Evolutionary conservation across 2,888 invertebrate genomes (phyloP).

Genomic region (Portevinia maculata): DNA sequence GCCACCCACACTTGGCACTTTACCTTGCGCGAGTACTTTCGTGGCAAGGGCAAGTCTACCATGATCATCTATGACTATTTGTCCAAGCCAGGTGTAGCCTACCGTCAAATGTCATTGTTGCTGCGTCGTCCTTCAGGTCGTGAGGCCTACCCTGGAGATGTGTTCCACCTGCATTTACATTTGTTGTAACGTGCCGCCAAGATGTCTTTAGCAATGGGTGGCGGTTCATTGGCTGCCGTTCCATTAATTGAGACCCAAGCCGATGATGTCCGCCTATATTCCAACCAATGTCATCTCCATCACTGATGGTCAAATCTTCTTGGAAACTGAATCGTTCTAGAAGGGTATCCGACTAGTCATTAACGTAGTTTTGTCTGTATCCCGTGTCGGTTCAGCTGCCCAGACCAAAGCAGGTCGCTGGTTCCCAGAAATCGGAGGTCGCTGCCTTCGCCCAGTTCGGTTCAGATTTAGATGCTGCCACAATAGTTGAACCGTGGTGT

Average conservation of each 20-base stretch:
- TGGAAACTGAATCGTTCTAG: conserved; percentile 99
- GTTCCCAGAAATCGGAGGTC: conserved; percentile 99
- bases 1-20: conserved; percentile 99
- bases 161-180: conserved; percentile 99
- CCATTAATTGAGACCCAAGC: conserved; percentile 99
- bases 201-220: conserved; percentile 97
- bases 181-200: conserved; percentile 99
- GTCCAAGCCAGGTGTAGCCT: conserved; percentile 99
- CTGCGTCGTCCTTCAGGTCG: conserved; percentile 99
- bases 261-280: conserved; percentile 99
- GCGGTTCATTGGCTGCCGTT: conserved; percentile 98
- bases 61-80: conserved; percentile 99
- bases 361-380: conserved; percentile 99
- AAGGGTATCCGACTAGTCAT: conserved; percentile 99
- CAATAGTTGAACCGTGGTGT: conserved; percentile 99
- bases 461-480: conserved; percentile 99
- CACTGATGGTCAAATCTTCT: conserved; percentile 99
- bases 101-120: conserved; percentile 99
- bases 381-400: conserved; percentile 99
- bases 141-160: conserved; percentile 99
- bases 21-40: conserved; percentile 99
- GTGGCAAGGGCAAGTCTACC: conserved; percentile 99
- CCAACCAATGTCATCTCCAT: conserved; percentile 99
- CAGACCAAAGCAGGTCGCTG: conserved; percentile 99
- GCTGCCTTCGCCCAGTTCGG: conserved; percentile 99